Percentiles rank a stretch among this genome's conserved stretches.
Conservation (phyloP, 1,140 invertebrate species). For the Apis dorsata region DNA sequence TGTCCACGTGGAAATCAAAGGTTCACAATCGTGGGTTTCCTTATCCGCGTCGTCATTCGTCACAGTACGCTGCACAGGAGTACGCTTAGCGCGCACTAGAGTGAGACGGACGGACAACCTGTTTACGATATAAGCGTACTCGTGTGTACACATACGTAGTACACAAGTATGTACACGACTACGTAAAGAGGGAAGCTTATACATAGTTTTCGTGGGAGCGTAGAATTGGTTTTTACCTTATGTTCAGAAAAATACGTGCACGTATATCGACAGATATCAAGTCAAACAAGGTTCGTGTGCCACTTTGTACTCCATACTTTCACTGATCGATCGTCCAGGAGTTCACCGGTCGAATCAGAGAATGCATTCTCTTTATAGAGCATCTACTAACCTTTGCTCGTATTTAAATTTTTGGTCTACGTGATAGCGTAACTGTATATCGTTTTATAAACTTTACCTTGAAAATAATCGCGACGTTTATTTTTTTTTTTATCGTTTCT, state of each 20-base stretch:
- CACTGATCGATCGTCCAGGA: slow-evolving; percentile 59
- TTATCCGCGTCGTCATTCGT: slow-evolving; percentile 54
- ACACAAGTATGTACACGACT: neutral
- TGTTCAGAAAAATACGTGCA: slow-evolving; percentile 15
- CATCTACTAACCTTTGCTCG: slow-evolving; percentile 58
- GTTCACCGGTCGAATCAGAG: slow-evolving; percentile 41
- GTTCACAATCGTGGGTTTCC: slow-evolving; percentile 47
- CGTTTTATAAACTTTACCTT: neutral
- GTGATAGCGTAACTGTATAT: neutral
- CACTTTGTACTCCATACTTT: slow-evolving; percentile 51
- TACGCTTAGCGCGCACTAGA: slow-evolving; percentile 54
- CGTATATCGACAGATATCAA: slow-evolving; percentile 15
- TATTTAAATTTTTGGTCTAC: slow-evolving; percentile 25
- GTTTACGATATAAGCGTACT: slow-evolving; percentile 62
- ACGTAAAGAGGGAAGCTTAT: slow-evolving; percentile 20
- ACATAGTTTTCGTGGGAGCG: slow-evolving; percentile 16
- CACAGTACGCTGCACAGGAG: slow-evolving; percentile 44
- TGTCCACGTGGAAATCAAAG: slow-evolving; percentile 62
- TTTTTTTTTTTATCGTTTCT: neutral
- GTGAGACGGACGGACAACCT: slow-evolving; percentile 73
- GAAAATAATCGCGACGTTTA: neutral
- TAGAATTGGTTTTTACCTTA: slow-evolving; percentile 4
- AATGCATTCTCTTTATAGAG: slow-evolving; percentile 48
- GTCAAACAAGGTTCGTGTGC: slow-evolving; percentile 41
- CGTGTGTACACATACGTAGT: slow-evolving; percentile 11